A percentile compares a stretch with the other conserved stretches of the same genome.
These are phyloP conservation scores for Agriopis aurantiaria DNA, from an alignment of 2,888 invertebrate genomes.

Conservation along the genomic window DNA sequence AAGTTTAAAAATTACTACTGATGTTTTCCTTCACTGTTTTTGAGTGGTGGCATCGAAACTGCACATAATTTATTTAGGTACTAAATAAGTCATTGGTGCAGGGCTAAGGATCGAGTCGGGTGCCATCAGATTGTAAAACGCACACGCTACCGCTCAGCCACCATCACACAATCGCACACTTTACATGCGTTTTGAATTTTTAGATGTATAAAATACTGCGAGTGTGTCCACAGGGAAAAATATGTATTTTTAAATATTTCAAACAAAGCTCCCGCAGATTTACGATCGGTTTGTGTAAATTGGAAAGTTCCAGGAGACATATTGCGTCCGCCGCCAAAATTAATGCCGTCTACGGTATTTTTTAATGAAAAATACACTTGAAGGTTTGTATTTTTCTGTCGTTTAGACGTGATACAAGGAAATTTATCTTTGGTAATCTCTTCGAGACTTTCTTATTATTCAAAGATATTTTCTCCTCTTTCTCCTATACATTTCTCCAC, in stretches of 20 bases:
- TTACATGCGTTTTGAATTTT: no score
- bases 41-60: no score
- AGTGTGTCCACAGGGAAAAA: constrained; percentile 37
- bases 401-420: constrained; percentile 41
- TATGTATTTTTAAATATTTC: constrained; percentile 42
- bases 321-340: constrained; percentile 60
- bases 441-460: constrained; percentile 5
- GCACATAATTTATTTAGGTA: no score
- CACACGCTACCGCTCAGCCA: no score
- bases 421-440: constrained; percentile 16
- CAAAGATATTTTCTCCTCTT: background rate
- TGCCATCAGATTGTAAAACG: no score
- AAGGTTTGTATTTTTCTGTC: constrained; percentile 44
- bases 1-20: no score
- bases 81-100: no score
- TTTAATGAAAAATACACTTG: constrained; percentile 44
- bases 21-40: no score
- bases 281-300: constrained; percentile 77
- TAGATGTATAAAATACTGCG: background rate
- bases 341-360: constrained; percentile 39
- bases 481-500: no score
- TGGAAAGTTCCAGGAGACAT: constrained; percentile 74
- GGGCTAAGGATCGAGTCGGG: no score
- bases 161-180: no score
- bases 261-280: constrained; percentile 72